Base-by-base conservation (phyloP, 2,888 invertebrate species). In the Brassicogethes aeneus region DNA sequence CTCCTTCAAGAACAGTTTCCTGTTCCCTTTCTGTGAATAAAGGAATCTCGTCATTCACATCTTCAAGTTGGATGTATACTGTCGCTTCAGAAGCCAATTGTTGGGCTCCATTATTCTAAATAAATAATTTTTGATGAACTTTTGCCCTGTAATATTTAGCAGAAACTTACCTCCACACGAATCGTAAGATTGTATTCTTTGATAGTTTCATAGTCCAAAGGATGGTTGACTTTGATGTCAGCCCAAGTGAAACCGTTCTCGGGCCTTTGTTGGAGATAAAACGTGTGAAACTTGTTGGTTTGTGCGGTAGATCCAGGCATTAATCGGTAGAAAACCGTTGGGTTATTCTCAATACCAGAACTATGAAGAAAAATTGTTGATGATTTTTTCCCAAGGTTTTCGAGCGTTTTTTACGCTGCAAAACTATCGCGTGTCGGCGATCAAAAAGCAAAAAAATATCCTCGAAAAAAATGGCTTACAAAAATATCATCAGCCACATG, bases 1-100 rank as follows among this genome's bases (percentile, higher is more conserved):
- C 93, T 45, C 95, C 94, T 70, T 94, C 93, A 54, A 92, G 75
- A 43, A 94, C 93, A 2, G 92, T 93, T 73, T 93, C 93, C 66
- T 93, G 93, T 67, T 92, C 91, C 49, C 95, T 79, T 70, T 93
- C 92, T 44, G 92, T 92, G 71, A 96, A 95, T 51, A 92, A 74
- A 15, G 96, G 95, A 59, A 92, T 91, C 71, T 96, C 95, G 68
- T 96, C 96, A 71, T 96, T 96, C 43, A 94, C 93, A 69, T 96
- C 95, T 70, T 91, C 89, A 47, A 96, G 73, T 76, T 88, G 85
- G 59, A 95, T 91, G 72, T 82, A 87, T 52, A 94, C 91, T 29
- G 92, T 93, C 17, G 93, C 88, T 71, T 93, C 93, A 13, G 91
- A 91, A 42, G 93, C 93, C 62, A 94, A 74, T 72, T 94, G 94